phyloP scores from a whole-genome alignment of 1,140 invertebrate genomes.

The Drosophila sturtevanti region DNA sequence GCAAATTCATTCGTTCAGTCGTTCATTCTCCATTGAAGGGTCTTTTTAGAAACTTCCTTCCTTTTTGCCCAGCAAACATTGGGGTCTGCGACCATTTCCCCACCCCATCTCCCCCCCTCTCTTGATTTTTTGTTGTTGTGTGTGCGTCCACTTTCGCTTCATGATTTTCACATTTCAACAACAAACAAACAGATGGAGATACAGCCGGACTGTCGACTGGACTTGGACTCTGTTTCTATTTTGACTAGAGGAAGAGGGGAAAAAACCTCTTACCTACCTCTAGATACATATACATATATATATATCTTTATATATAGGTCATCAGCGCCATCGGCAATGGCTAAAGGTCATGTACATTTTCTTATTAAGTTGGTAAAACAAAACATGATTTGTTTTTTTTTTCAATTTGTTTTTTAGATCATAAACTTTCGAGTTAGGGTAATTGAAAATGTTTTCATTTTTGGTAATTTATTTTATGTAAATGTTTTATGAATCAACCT shows the following conservation, averaged over 20 bases:
- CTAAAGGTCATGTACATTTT: constrained; percentile 12
- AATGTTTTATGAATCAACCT: too few relatives aligned
- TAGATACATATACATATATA: constrained; percentile 28
- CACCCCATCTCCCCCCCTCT: not conserved
- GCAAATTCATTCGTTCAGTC: constrained; percentile 64
- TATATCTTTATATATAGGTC: constrained; percentile 48
- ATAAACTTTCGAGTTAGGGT: not conserved
- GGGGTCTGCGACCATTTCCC: constrained; percentile 6
- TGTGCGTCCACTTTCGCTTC: constrained; percentile 22
- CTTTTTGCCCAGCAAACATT: constrained; percentile 14
- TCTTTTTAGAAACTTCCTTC: constrained; percentile 69
- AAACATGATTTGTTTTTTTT: too few relatives aligned
- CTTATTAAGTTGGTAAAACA: not conserved
- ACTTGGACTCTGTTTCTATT: constrained; percentile 24
- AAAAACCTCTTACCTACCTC: not conserved
- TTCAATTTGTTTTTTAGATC: not conserved
- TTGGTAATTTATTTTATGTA: too few relatives aligned
- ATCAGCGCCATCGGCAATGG: constrained; percentile 39
- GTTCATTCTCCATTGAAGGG: constrained; percentile 54
- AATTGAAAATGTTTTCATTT: not conserved
- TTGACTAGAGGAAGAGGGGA: not conserved
- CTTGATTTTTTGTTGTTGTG: constrained; percentile 3
- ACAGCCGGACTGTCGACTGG: constrained; percentile 42
- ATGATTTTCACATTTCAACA: constrained; percentile 59
- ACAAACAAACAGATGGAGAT: constrained; percentile 57